Evolutionary conservation across 1,140 invertebrate species (phyloP).

Genomic region (Drosophila truncata): DNA sequence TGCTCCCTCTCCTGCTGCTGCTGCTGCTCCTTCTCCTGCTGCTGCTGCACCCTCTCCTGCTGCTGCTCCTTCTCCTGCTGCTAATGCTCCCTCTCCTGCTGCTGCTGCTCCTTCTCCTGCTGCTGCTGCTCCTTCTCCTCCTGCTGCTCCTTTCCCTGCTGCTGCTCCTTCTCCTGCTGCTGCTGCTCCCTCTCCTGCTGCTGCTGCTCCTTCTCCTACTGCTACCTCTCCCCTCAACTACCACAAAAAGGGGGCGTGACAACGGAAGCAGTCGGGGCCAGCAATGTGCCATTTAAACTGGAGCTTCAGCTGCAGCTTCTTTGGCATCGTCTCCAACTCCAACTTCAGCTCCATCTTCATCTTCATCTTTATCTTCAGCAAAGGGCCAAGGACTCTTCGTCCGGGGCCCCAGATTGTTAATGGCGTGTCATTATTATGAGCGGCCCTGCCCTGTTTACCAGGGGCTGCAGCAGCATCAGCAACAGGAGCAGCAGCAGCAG

Average conservation of each 20-base stretch:
- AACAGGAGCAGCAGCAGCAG: neutral
- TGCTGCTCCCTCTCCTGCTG: neutral
- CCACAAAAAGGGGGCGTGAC: slow-evolving; percentile 61
- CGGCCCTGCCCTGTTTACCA: slow-evolving; percentile 41
- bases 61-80: neutral
- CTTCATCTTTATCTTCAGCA: neutral
- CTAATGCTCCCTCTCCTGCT: neutral
- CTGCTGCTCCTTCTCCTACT: neutral
- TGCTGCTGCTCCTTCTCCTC: slow-evolving; percentile 8
- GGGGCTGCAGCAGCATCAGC: neutral
- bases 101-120: neutral
- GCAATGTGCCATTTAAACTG: slow-evolving; percentile 79
- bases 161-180: slow-evolving; percentile 10
- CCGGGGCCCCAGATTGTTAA: slow-evolving; percentile 66
- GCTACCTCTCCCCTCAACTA: slow-evolving; percentile 27
- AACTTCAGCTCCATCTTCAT: slow-evolving; percentile 11
- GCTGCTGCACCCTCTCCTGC: slow-evolving; percentile 18
- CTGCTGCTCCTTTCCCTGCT: neutral
- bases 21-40: neutral
- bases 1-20: neutral
- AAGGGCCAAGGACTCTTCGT: slow-evolving; percentile 38
- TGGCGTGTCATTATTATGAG: slow-evolving; percentile 83
- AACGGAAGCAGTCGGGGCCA: slow-evolving; percentile 71
- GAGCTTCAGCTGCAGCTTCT: slow-evolving; percentile 34
- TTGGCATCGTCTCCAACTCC: slow-evolving; percentile 1